Base-by-base conservation (phyloP, 2,113 vertebrate species). In the Sclerurus mexicanus region DNA sequence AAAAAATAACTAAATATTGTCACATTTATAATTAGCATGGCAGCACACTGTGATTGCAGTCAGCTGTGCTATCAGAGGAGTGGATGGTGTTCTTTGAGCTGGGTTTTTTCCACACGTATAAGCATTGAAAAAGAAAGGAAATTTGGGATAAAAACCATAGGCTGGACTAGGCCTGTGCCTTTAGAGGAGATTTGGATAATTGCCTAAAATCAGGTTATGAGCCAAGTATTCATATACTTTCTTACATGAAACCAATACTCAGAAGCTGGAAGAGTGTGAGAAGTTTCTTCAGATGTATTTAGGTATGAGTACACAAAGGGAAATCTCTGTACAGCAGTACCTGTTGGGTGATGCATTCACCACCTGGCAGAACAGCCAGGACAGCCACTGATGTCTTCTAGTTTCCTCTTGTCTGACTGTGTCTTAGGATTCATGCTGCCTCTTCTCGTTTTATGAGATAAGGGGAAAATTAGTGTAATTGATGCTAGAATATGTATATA, bases 1-100 rank as follows among this genome's bases (percentile, higher is more conserved):
- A 39, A 94, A 56, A 59, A n/a, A 3, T 2, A 16, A 23, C 21
- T 12, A 23, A 58, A 47, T 67, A 16, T 13, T 52, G 14, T 75
- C 83, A 35, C 9, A 4, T 56, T 85, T 49, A 28, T 31, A 47
- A 53, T 55, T 52, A 42, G 24, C n/a, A 27, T 10, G 12, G 30
- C 24, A 47, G 44, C 4, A 1, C 2, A 1, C 12, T 66, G 50
- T 2, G 2, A 24, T 17, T 9, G 2, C 1, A 9, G 46, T 28
- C 59, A 85, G 73, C 60, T 78, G 35, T 0, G 1, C 50, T 47
- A 4, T 73, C 21, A 35, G 81, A 27, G 39, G 22, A 23, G 15
- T 35, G 18, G 14, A 6, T 18, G 12, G 6, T 24, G 10, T 35
- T 80, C 56, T 60, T 77, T 24, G 37, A 81, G 59, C 28, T 83